Conservation (phyloP, 2,113 vertebrate species). For the Aramus guarauna region DNA sequence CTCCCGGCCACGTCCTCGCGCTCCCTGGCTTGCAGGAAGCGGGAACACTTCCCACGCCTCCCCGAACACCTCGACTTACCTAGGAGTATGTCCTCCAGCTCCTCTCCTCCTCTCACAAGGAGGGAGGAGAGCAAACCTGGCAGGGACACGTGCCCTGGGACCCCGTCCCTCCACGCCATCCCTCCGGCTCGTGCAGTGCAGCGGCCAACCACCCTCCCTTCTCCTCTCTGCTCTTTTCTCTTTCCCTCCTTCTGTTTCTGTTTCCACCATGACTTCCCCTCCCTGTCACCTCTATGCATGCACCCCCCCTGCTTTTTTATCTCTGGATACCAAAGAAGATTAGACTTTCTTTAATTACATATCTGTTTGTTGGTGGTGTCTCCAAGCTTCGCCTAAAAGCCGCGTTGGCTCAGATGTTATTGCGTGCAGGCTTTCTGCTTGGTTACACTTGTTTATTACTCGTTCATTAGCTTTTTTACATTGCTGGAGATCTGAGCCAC, state of each 20-base stretch:
- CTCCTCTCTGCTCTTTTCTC: neutral
- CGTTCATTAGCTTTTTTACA: conserved; percentile 60
- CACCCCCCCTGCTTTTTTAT: neutral
- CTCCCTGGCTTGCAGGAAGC: neutral
- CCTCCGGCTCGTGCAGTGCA: accelerated
- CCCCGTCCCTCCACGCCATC: neutral
- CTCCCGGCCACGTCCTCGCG: neutral
- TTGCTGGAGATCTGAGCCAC: conserved; percentile 55
- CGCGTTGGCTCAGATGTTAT: conserved; percentile 2
- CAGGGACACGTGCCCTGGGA: accelerated
- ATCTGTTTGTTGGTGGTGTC: neutral
- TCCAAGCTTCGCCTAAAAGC: neutral
- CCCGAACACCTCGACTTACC: accelerated
- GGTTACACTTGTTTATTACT: conserved; percentile 59
- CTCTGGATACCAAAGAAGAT: conserved; percentile 27
- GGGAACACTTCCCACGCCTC: neutral
- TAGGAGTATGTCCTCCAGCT: neutral
- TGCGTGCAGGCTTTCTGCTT: conserved; percentile 49
- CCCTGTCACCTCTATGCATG: neutral
- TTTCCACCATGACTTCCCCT: neutral
- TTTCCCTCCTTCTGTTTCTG: neutral
- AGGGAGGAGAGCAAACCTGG: neutral
- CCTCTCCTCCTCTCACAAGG: neutral
- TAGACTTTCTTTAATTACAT: neutral
- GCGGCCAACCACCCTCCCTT: neutral